Base-by-base conservation (phyloP, 2,113 vertebrate species). In the Corythornis cristatus region DNA sequence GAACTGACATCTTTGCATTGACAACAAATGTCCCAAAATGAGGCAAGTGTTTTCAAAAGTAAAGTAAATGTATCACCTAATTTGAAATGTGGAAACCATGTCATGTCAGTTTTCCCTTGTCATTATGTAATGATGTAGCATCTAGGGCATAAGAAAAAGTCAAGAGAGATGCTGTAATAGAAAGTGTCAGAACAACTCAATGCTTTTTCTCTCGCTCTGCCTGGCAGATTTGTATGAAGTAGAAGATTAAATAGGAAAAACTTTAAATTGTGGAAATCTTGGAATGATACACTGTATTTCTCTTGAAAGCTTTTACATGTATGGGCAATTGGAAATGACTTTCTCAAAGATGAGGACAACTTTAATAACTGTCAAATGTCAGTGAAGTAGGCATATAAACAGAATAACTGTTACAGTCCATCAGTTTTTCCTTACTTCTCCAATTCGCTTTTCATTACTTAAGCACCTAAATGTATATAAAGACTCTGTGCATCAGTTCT, bases 241-340 rank as follows among this genome's bases (percentile, higher is more conserved):
- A 90, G 61, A 76, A 64, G 50, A 90, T 90, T 86, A 92, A 90
- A 85, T 51, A 70, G 66, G 57, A 93, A 91, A 92, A 96, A 84
- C 71, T 92, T 88, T 71, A 86, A 83, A 91, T 43, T 88, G 43
- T 77, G 23, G 53, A 87, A 70, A 23, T 75, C 85, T 67, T 71
- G 40, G 53, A 91, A 40, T 72, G 66, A 78, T 89, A 46, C 9
- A 50, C 9, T 91, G 31, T 84, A 82, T 93, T 96, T 89, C 54
- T 85, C 56, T 83, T 74, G 89, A 91, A 95, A 93, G 81, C 70
- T 93, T 95, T 96, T 93, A 73, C 86, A 83, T 93, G 81, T 95
- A 88, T 74, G 89, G 83, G 80, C 96, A 86, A 79, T 83, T 93
- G 70, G 62, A 96, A 97, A 93, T 91, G n/a, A 92, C 86, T 95